A percentile compares a stretch with the other conserved stretches of the same genome.
Evolutionary conservation across 2,797 vertebrate species (phyloP).

Genomic region (Channallabes apus): DNA sequence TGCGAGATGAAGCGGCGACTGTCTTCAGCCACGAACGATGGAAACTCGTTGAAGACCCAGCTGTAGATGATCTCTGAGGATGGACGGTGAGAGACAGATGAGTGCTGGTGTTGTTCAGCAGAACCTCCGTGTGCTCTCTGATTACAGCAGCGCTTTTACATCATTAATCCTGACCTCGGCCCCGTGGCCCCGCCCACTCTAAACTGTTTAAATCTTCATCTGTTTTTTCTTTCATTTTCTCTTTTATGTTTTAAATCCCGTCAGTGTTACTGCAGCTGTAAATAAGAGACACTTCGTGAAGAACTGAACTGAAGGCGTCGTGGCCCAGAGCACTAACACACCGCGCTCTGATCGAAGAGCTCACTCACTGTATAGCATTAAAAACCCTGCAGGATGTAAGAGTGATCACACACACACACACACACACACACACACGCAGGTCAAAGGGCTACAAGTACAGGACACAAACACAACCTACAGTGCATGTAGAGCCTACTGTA

Average conservation of each 20-base stretch:
- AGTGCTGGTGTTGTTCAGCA: conserved; percentile 7
- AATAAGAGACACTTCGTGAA: background rate
- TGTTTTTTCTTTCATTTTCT: background rate
- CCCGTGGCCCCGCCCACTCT: no score
- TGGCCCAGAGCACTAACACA: background rate
- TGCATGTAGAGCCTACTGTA: background rate
- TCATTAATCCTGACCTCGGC: background rate
- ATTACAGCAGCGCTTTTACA: background rate
- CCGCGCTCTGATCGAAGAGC: background rate
- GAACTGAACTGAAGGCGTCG: background rate
- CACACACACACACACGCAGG: background rate
- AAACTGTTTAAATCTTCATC: conserved; percentile 5
- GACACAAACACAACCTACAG: background rate
- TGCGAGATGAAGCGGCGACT: conserved; percentile 98
- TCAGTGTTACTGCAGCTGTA: background rate
- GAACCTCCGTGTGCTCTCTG: conserved; percentile 21
- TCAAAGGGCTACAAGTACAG: background rate
- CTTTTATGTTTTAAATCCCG: background rate
- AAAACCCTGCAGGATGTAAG: conserved; percentile 3
- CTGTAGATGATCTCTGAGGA: conserved; percentile 92
- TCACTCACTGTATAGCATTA: background rate
- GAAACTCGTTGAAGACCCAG: conserved; percentile 98
- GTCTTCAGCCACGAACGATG: conserved; percentile 93
- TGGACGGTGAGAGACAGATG: conserved; percentile 27
- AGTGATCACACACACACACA: no score